These are phyloP conservation scores for Rhombomys opimus DNA, from an alignment of 2,113 vertebrate species.

Conservation along the genomic window DNA sequence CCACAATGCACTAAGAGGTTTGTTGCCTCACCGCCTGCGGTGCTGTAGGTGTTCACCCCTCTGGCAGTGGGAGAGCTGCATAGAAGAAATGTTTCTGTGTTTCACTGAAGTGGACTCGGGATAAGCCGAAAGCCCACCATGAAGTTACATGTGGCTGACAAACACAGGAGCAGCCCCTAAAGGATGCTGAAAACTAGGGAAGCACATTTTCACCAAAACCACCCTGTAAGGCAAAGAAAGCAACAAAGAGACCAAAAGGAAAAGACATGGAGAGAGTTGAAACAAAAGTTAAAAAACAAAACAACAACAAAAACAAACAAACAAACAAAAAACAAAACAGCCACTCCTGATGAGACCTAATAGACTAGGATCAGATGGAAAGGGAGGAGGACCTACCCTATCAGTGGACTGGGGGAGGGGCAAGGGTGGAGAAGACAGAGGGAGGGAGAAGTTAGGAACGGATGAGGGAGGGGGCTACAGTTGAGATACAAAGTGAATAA, in stretches of 20 bases:
- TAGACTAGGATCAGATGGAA: too few relatives aligned
- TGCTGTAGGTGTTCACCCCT: fast-evolving
- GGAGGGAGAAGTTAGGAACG: too few relatives aligned
- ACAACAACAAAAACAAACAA: too few relatives aligned
- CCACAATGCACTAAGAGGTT: fast-evolving
- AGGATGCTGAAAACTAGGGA: neutral
- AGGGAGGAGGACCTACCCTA: too few relatives aligned
- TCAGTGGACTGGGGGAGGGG: too few relatives aligned
- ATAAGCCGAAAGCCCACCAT: neutral
- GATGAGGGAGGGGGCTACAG: too few relatives aligned
- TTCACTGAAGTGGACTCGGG: neutral
- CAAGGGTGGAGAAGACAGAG: too few relatives aligned
- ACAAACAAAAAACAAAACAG: too few relatives aligned
- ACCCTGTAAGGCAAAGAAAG: neutral
- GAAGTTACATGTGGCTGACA: neutral
- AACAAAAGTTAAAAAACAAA: neutral
- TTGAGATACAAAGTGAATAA: too few relatives aligned
- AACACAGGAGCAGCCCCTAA: neutral
- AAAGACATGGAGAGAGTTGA: neutral
- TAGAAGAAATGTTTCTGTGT: fast-evolving
- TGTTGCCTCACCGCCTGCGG: fast-evolving
- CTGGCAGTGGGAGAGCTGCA: fast-evolving
- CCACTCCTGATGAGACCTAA: too few relatives aligned
- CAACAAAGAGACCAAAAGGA: neutral
- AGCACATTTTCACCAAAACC: neutral